Evolutionary conservation across 2,113 vertebrate species (phyloP).

Genomic region (Todiramphus chloris): DNA sequence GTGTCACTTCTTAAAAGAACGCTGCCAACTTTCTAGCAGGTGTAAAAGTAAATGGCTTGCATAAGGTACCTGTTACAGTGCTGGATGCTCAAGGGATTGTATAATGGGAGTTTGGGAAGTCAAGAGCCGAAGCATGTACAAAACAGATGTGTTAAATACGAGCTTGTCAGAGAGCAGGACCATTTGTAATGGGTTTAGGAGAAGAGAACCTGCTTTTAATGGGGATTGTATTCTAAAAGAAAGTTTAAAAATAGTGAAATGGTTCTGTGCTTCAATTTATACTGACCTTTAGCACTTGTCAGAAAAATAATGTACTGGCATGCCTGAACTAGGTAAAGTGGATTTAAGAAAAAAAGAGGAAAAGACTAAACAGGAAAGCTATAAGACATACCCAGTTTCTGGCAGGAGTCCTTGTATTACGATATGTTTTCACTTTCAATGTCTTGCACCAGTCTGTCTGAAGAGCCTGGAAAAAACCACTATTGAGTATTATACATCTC

Average conservation of each 20-base stretch:
- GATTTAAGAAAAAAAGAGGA: not conserved
- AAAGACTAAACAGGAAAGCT: not conserved
- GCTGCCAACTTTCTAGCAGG: not conserved
- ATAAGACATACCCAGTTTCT: not conserved
- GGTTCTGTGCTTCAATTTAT: not conserved
- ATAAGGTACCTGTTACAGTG: not conserved
- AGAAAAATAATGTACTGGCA: not conserved
- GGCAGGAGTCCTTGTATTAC: not conserved
- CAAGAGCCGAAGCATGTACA: not conserved
- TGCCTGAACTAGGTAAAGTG: not conserved
- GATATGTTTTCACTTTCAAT: not conserved
- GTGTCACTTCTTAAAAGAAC: not conserved
- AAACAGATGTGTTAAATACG: not conserved
- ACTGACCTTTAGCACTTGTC: not conserved
- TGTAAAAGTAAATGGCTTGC: not conserved
- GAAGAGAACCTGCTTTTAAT: not conserved
- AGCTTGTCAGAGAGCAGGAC: not conserved
- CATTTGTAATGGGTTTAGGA: not conserved
- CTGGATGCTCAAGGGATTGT: not conserved
- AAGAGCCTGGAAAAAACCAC: not conserved
- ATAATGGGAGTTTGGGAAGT: not conserved
- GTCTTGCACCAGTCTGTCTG: not conserved
- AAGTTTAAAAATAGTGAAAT: not conserved
- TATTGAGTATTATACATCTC: not conserved
- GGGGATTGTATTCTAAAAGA: not conserved